Evolutionary conservation across 2,113 vertebrate species (phyloP).

Genomic region (Epinephelus moara): DNA sequence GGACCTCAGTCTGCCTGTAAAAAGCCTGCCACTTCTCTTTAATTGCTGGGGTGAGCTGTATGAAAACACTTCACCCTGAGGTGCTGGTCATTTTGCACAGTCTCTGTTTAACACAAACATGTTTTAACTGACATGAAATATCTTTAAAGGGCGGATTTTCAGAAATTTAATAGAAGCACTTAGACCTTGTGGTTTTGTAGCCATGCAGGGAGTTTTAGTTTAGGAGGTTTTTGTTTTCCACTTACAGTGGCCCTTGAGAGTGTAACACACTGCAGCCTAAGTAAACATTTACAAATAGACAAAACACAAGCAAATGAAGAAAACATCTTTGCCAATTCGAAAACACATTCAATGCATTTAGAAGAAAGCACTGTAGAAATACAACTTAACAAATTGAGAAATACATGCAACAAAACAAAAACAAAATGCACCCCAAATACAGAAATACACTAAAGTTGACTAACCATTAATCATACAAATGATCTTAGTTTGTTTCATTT

Average conservation of each 20-base stretch:
- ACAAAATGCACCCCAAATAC: too few species aligned
- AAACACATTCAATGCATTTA: neutral
- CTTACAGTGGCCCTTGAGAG: neutral
- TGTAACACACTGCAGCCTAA: neutral
- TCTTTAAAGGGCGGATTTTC: neutral
- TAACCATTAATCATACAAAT: neutral
- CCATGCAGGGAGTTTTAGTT: neutral
- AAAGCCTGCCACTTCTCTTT: constrained; percentile 24
- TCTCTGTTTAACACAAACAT: constrained; percentile 30
- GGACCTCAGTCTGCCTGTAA: constrained; percentile 39
- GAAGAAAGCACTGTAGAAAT: neutral
- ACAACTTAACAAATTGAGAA: neutral
- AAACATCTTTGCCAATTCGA: neutral
- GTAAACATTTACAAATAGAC: neutral
- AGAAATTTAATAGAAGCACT: constrained; percentile 10
- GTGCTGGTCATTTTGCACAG: constrained; percentile 30
- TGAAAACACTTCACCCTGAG: constrained; percentile 28
- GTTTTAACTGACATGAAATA: constrained; percentile 26
- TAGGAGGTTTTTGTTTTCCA: neutral
- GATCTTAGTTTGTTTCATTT: neutral
- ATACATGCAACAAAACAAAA: neutral
- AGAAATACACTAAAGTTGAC: neutral
- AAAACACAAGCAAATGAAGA: neutral
- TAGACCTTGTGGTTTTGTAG: neutral
- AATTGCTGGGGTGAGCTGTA: constrained; percentile 40